Evolutionary conservation across 2,797 vertebrate species (phyloP).

Genomic region (Sylvilagus floridanus): DNA sequence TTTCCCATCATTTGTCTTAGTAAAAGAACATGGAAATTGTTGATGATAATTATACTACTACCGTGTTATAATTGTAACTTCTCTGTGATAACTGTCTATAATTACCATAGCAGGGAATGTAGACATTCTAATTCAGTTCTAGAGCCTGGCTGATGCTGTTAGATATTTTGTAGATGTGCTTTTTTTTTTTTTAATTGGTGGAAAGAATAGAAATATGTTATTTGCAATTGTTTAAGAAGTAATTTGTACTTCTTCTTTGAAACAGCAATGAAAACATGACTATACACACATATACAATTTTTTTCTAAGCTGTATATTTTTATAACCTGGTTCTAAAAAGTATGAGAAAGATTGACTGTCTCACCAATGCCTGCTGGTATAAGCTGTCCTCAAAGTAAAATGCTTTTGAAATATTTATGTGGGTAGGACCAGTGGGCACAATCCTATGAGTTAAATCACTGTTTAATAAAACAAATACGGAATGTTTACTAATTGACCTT

Average conservation of each 20-base stretch:
- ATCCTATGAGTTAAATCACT: background rate
- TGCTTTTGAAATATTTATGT: background rate
- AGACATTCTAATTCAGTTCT: conserved; percentile 21
- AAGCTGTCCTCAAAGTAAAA: background rate
- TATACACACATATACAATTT: background rate
- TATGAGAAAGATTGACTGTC: background rate
- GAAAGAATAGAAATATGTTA: background rate
- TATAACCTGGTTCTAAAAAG: background rate
- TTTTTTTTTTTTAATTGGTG: background rate
- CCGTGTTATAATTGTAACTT: conserved; percentile 34
- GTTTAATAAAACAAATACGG: background rate
- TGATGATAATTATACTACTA: background rate
- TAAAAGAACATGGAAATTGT: conserved; percentile 24
- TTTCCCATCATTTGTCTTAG: conserved; percentile 18
- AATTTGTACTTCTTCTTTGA: conserved; percentile 44
- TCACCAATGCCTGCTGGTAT: background rate
- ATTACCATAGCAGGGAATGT: background rate
- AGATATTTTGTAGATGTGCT: background rate
- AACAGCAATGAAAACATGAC: conserved; percentile 7
- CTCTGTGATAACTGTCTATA: background rate
- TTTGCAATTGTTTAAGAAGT: conserved; percentile 30
- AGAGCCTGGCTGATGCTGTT: background rate
- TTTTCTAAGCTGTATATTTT: background rate
- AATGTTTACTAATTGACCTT: background rate
- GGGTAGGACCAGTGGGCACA: background rate